phyloP scores from a whole-genome alignment of 1,140 invertebrate species.

The Bathynomus jamesi region DNA sequence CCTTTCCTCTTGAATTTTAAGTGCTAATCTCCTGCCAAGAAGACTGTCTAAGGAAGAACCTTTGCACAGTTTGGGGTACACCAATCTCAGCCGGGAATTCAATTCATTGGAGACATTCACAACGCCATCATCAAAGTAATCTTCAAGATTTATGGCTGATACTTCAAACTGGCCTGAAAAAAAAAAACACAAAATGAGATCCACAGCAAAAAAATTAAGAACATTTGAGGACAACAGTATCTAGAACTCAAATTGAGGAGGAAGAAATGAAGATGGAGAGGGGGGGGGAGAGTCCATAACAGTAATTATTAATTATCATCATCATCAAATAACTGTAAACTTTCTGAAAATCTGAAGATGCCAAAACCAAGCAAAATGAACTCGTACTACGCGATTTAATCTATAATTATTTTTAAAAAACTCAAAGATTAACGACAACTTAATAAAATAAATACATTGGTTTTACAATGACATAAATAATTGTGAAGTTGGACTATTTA shows the following conservation, averaged over 20 bases:
- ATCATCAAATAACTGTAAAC: too few relatives aligned
- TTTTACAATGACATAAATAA: too few relatives aligned
- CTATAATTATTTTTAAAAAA: too few relatives aligned
- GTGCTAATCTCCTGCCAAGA: conserved; percentile 14
- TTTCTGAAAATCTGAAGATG: too few relatives aligned
- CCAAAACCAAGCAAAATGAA: too few relatives aligned
- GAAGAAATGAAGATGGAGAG: too few relatives aligned
- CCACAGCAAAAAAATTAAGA: not conserved
- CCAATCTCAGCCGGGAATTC: conserved; percentile 19
- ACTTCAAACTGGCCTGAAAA: conserved; percentile 8
- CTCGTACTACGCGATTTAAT: too few relatives aligned
- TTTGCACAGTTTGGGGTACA: conserved; percentile 30
- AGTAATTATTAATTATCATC: too few relatives aligned
- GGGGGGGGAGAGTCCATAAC: too few relatives aligned
- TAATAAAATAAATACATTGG: too few relatives aligned
- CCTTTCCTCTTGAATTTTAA: conserved; percentile 7
- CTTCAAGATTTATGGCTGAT: conserved; percentile 18
- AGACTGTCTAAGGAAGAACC: conserved; percentile 17
- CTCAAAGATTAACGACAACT: too few relatives aligned
- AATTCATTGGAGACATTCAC: conserved; percentile 25
- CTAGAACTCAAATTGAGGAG: not conserved
- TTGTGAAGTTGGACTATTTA: too few relatives aligned
- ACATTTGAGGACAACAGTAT: not conserved
- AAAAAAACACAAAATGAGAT: not conserved
- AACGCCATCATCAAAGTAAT: conserved; percentile 23